Conservation (phyloP, 2,113 vertebrate species). For the Deroptyus accipitrinus region DNA sequence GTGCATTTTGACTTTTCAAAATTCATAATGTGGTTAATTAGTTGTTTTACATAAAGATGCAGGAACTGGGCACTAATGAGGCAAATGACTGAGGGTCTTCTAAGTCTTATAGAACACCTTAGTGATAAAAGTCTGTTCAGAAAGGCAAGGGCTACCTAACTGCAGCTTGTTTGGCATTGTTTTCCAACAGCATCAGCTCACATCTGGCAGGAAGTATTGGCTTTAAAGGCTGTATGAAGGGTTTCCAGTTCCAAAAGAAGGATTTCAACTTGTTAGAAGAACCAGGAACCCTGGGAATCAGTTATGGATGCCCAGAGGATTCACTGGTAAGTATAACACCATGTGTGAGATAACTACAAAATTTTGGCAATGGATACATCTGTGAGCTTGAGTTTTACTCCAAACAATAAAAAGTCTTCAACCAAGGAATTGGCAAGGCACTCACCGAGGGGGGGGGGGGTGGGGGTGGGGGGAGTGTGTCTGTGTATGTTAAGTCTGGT, state of each 20-base stretch:
- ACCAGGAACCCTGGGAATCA: constrained; percentile 91
- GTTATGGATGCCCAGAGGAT: constrained; percentile 95
- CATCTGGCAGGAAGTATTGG: constrained; percentile 80
- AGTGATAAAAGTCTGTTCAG: background rate
- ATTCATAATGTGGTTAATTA: background rate
- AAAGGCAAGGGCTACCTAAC: background rate
- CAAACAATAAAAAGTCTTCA: background rate
- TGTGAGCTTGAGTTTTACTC: background rate
- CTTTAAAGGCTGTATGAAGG: constrained; percentile 93
- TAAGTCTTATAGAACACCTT: background rate
- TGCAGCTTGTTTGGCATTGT: background rate
- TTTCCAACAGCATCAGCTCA: constrained; percentile 71
- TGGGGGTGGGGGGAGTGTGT: too few relatives aligned
- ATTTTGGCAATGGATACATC: background rate
- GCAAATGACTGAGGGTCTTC: background rate
- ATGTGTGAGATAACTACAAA: background rate
- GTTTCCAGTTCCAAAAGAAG: constrained; percentile 98
- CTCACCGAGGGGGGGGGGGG: background rate
- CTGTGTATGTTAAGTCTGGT: background rate
- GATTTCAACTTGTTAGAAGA: constrained; percentile 96
- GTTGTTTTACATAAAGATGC: background rate
- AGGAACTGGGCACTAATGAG: background rate
- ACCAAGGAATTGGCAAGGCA: background rate
- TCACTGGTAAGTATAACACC: constrained; percentile 83
- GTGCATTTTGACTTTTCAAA: background rate